phyloP scores from a whole-genome alignment of 2,113 vertebrate species.

The Sceloporus undulatus region DNA sequence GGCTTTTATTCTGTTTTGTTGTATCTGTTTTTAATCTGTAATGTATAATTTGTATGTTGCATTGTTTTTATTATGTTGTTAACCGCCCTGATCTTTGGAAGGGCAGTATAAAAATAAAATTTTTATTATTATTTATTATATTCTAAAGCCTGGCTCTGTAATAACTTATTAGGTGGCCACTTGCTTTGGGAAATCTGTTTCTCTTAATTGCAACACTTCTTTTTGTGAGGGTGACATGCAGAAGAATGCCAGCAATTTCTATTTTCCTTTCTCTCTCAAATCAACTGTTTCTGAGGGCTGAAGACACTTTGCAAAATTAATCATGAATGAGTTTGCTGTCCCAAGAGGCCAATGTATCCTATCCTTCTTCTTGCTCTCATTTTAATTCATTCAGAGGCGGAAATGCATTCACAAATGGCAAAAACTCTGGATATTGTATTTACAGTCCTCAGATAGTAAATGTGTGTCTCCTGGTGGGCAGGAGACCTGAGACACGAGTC shows the following conservation, averaged over 20 bases:
- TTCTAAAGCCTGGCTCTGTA: slow-evolving; percentile 22
- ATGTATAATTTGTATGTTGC: too few species aligned
- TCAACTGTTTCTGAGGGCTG: not conserved
- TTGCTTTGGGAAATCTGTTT: slow-evolving; percentile 60
- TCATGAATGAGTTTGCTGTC: slow-evolving; percentile 59
- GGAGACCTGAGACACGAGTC: not conserved
- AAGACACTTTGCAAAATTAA: slow-evolving; percentile 50
- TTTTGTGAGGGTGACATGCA: slow-evolving; percentile 44
- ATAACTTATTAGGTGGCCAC: slow-evolving; percentile 54
- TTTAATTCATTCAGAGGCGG: slow-evolving; percentile 14
- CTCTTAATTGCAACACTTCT: slow-evolving; percentile 40
- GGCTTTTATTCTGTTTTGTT: too few species aligned
- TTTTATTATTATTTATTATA: slow-evolving; percentile 9
- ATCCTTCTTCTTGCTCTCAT: not conserved
- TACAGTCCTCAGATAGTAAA: slow-evolving; percentile 41
- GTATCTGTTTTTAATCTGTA: too few species aligned
- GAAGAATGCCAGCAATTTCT: slow-evolving; percentile 42
- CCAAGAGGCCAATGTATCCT: slow-evolving; percentile 38
- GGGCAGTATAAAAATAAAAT: too few species aligned
- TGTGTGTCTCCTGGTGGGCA: slow-evolving; percentile 5
- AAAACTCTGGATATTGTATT: slow-evolving; percentile 41
- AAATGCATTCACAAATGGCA: slow-evolving; percentile 46
- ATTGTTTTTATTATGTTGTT: too few species aligned
- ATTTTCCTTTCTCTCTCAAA: not conserved
- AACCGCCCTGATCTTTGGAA: too few species aligned